Base-by-base conservation (phyloP, 2,113 vertebrate genomes). In the Hemiscyllium ocellatum region DNA sequence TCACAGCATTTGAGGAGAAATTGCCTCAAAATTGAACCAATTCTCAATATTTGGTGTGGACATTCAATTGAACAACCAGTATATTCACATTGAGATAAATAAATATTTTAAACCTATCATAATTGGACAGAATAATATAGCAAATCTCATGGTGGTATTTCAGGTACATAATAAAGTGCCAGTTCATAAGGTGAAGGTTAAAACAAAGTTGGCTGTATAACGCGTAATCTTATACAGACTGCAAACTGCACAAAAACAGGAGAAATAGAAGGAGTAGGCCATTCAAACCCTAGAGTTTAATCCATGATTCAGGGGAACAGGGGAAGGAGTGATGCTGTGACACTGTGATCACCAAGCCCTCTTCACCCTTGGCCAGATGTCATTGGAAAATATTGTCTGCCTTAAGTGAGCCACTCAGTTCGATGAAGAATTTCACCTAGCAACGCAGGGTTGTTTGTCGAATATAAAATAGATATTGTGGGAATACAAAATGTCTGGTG, bases 271-370 rank as follows among this genome's bases (percentile, higher is more conserved):
- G 78, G n/a, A 42, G 3, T n/a, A 33, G 72, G 72, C 72, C 72
- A 33, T 33, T 33, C 2, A 12, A 1, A 8, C 26, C 8, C 29
- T 33, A 2, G 7, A 76, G 33, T 29, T 33, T 13, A 33, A 7
- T 26, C 8, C 12, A 8, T 29, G 0, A 76, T 76, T 76, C 72
- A n/a, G 33, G 4, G 68, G 1, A 8, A 76, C 56, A 61, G 56
- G 56, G 56, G 10, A 61, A 12, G 56, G 7, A 12, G 8, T 61
- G 56, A 12, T 12, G 12, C 10, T 10, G 56, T 12, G 10, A 61
- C 56, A 61, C 5, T 95, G 61, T 86, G 96, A 93, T 70, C 86
- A 47, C 56, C 26, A n/a, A 76, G 78, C 33, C 47, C 93, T 89
- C n/a, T 66, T 65, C n/a, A 37, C 89, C 52, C n/a, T 47, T 1